Evolutionary conservation across 2,113 vertebrate genomes (phyloP), one percentile per base, ranked within the genome.

Genomic region (Myrmecobius fasciatus): DNA sequence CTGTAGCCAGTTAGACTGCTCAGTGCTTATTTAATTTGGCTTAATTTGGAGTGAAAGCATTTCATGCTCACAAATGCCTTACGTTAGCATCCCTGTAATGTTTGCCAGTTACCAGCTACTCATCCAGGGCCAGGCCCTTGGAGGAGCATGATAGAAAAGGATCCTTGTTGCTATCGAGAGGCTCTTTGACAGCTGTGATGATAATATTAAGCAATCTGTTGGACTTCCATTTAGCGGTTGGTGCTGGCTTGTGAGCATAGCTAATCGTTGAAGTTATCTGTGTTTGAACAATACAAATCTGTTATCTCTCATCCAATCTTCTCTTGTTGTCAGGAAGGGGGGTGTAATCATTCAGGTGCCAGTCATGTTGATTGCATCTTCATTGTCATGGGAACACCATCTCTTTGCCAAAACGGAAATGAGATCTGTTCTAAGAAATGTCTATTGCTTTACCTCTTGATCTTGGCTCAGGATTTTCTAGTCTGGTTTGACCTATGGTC

Each of bases 211-310:
- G 97, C 95, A 95, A 94, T 97, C 91, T 96, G 43, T 97, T 94
- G 96, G 91, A 93, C 93, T 97, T 96, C 97, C 52, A 48, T 93
- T 95, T 94, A 96, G 88, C 5, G 0, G 94, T 36, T 96, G 96
- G 97, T 95, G 91, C 94, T 96, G 43, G 51, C 90, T 95, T 90
- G 54, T 96, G 97, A 98, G 96, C 92, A 14, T 20, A 91, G 93
- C 60, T 98, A 96, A 98, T 97, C 98, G 97, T 75, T 97, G 92
- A 96, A 97, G 97, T 98, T 97, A 96, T 96, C 97, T 96, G 83
- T 96, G 92, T 97, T 97, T 98, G 97, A 97, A 97, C 95, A 96
- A 93, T 47, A 83, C 93, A 97, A 95, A 25, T 48, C 95, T 94
- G n/a, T 97, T 97, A 96, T 97, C 97, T 52, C 93, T 96, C 94